These are phyloP conservation scores for Euborellia annulipes DNA, from an alignment of 1,140 invertebrate species.

Conservation along the genomic window DNA sequence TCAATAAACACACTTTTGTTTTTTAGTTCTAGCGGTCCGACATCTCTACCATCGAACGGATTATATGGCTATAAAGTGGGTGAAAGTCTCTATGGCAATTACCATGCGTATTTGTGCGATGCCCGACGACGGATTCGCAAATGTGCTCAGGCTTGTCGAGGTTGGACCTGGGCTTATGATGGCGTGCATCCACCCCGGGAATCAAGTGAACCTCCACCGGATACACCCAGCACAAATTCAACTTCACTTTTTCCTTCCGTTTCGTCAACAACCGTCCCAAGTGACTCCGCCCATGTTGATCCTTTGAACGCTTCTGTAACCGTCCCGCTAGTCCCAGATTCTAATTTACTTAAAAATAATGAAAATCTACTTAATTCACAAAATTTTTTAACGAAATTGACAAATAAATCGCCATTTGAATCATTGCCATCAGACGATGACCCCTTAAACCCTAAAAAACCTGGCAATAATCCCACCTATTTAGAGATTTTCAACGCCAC, in stretches of 20 bases:
- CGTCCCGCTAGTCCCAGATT: no score
- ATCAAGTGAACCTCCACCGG: conserved; percentile 25
- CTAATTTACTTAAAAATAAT: no score
- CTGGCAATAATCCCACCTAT: conserved; percentile 17
- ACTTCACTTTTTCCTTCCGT: conserved; percentile 11
- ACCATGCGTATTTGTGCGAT: conserved; percentile 68
- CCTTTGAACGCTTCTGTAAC: no score
- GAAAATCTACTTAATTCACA: no score
- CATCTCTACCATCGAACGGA: conserved; percentile 5
- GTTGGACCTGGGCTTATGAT: conserved; percentile 65
- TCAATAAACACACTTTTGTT: no score
- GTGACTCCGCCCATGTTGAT: no score
- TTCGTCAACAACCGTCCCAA: no score
- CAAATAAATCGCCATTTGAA: no score
- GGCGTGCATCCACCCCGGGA: conserved; percentile 34
- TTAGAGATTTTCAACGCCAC: conserved; percentile 29
- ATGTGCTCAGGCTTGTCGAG: conserved; percentile 50
- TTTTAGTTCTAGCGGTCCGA: background rate
- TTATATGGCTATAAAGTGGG: conserved; percentile 11
- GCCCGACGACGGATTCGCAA: conserved; percentile 56
- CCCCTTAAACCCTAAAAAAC: no score
- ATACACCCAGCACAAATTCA: conserved; percentile 16
- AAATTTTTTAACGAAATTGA: no score
- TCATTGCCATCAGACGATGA: no score
- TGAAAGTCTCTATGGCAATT: conserved; percentile 54